phyloP scores from a whole-genome alignment of 2,113 vertebrate species.

The Dolichotis patagonum region DNA sequence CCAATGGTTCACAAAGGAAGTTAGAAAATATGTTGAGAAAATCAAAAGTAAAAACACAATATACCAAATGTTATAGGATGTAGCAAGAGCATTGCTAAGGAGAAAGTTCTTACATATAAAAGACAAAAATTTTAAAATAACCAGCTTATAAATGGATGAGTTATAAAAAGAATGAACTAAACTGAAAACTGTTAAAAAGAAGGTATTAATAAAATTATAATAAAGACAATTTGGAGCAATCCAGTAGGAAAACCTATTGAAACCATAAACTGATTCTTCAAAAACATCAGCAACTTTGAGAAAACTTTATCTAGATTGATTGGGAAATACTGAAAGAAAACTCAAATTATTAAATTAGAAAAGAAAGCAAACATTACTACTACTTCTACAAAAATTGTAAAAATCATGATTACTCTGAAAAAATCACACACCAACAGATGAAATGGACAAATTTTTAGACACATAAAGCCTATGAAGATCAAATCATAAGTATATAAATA shows the following conservation, averaged over 20 bases:
- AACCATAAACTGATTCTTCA: background rate
- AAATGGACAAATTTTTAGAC: background rate
- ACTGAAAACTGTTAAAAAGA: background rate
- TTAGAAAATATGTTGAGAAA: background rate
- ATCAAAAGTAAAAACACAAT: background rate
- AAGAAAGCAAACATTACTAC: background rate
- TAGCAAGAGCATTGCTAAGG: background rate
- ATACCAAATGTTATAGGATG: background rate
- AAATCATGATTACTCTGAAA: background rate
- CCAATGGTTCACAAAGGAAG: background rate
- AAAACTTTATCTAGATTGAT: background rate
- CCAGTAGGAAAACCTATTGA: background rate
- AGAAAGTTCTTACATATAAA: background rate
- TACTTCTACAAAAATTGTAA: background rate
- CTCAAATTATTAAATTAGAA: background rate
- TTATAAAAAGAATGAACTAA: background rate
- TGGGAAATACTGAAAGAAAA: background rate
- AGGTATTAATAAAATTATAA: background rate
- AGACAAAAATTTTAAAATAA: background rate
- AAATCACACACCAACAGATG: background rate
- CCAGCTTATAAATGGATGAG: background rate
- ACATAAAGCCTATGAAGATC: background rate
- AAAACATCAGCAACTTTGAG: background rate
- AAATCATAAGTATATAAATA: background rate
- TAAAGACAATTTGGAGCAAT: background rate